Percentiles rank a stretch among this genome's conserved stretches.
phyloP scores from a whole-genome alignment of 2,888 invertebrate genomes.

The Iphiclides podalirius region DNA sequence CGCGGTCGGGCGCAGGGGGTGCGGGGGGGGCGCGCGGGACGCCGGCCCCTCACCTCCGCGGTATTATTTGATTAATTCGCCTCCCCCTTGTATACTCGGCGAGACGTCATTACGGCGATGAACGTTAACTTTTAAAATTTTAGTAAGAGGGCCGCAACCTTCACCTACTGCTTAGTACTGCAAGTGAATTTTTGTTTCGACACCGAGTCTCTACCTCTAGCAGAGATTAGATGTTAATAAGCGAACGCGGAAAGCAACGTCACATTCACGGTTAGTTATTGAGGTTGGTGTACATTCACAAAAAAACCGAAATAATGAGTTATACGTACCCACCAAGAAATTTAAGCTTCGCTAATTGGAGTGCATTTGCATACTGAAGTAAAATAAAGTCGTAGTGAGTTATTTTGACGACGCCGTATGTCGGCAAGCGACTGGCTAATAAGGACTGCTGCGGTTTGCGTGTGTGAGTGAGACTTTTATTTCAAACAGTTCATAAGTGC shows the following conservation, averaged over 20 bases:
- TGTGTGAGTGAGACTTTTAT: slow-evolving; percentile 21
- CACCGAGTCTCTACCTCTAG: slow-evolving; percentile 50
- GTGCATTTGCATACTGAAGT: slow-evolving; percentile 75
- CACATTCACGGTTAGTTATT: slow-evolving; percentile 70
- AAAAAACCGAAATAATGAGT: slow-evolving; percentile 72
- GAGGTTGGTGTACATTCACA: slow-evolving; percentile 50
- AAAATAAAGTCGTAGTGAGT: slow-evolving; percentile 65
- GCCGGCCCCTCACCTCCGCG: slow-evolving; percentile 58
- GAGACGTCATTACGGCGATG: slow-evolving; percentile 73
- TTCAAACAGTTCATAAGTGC: not conserved
- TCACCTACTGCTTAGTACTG: slow-evolving; percentile 75
- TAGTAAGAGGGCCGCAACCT: slow-evolving; percentile 73
- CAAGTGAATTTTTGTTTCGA: slow-evolving; percentile 75
- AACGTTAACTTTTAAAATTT: slow-evolving; percentile 78
- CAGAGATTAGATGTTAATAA: slow-evolving; percentile 76
- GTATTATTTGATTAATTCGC: slow-evolving; percentile 81
- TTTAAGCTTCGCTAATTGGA: slow-evolving; percentile 71
- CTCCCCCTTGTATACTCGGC: slow-evolving; percentile 78
- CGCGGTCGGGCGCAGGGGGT: slow-evolving; percentile 54
- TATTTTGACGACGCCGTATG: slow-evolving; percentile 62
- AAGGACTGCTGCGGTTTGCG: slow-evolving; percentile 29
- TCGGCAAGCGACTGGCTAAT: slow-evolving; percentile 45
- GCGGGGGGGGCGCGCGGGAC: slow-evolving; percentile 38
- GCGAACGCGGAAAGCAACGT: slow-evolving; percentile 63
- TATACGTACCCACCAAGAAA: slow-evolving; percentile 60